Evolutionary conservation across 2,888 invertebrate genomes (phyloP).

Genomic region (Panopea generosa): DNA sequence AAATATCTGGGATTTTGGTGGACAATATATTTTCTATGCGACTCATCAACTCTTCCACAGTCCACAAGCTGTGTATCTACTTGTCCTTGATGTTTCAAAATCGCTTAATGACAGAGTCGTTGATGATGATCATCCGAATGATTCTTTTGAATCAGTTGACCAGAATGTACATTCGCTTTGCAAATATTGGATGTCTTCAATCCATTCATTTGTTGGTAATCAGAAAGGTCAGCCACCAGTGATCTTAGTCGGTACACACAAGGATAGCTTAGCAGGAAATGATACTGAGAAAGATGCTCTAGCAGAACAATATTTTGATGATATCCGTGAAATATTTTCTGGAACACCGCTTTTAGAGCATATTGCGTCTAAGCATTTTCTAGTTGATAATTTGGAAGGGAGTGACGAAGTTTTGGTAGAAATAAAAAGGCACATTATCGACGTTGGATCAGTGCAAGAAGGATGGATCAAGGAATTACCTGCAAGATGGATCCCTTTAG

Average conservation of each 20-base stretch:
- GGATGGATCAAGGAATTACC: constrained; percentile 9
- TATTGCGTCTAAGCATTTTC: constrained; percentile 27
- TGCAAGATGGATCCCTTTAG: constrained; percentile 35
- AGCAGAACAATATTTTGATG: constrained; percentile 19
- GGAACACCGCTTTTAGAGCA: constrained; percentile 24
- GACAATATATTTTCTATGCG: constrained; percentile 30
- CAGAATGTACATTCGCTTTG: constrained; percentile 2
- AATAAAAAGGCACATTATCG: neutral
- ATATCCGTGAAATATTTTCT: constrained; percentile 19
- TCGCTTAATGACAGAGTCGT: constrained; percentile 1
- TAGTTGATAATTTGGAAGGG: constrained; percentile 7
- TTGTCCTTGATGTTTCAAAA: constrained; percentile 12
- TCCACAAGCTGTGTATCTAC: constrained; percentile 17
- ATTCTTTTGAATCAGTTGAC: too few species aligned
- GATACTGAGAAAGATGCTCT: constrained; percentile 4
- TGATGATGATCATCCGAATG: constrained; percentile 5
- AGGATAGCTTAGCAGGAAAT: constrained; percentile 13
- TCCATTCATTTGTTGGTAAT: constrained; percentile 36
- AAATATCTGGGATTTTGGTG: constrained; percentile 31
- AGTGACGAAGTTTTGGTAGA: neutral
- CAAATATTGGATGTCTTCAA: constrained; percentile 34
- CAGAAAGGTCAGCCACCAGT: constrained; percentile 23
- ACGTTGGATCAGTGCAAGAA: neutral
- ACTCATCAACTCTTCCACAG: constrained; percentile 30
- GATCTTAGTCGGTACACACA: constrained; percentile 45